Evolutionary conservation across 1,140 invertebrate species (phyloP), one percentile per base, ranked within the genome.

Genomic region (Platyscapa corneri): DNA sequence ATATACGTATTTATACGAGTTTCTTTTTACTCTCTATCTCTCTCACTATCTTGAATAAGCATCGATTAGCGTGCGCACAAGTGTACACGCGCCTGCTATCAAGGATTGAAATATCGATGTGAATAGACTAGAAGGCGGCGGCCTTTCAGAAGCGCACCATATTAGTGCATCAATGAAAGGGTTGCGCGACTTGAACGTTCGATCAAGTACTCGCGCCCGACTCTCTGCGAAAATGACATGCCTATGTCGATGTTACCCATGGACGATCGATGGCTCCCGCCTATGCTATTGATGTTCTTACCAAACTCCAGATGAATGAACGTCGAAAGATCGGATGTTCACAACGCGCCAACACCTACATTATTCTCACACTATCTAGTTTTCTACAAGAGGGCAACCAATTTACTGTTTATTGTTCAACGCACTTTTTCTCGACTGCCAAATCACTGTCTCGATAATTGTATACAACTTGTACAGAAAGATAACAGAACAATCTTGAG

Each of bases 71-170:
- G 3, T 18, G 18, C 49, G 49, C 49, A 53, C 18, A 12, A 7
- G 12, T 16, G 23, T 27, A 27, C 23, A 14, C 20, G 10, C 14
- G 27, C 56, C 23, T 14, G 23, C 27, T 27, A 16, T 14, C 56
- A 5, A 23, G 7, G 89, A 93, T 92, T 92, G 92, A 92, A 93
- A 92, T 88, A 90, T 92, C 90, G 87, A 49, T 56, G 64, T 49
- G 80, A 74, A 82, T 82, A 72, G 67, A 46, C 46, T 10, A 88
- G 14, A 27, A 60, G 86, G 89, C 56, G 89, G 90, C 87, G 87
- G 39, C 46, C 32, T 46, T 72, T 82, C 70, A 60, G 30, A 46
- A 92, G 90, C 90, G 91, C 92, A 91, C 89, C 90, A 89, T 92
- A 93, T 93, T 92, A 93, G 91, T 90, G 88, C 89, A 87, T 88